Base-by-base conservation (phyloP, 53 echinoderm and acorn worm species). In the Stichopus horrens region DNA sequence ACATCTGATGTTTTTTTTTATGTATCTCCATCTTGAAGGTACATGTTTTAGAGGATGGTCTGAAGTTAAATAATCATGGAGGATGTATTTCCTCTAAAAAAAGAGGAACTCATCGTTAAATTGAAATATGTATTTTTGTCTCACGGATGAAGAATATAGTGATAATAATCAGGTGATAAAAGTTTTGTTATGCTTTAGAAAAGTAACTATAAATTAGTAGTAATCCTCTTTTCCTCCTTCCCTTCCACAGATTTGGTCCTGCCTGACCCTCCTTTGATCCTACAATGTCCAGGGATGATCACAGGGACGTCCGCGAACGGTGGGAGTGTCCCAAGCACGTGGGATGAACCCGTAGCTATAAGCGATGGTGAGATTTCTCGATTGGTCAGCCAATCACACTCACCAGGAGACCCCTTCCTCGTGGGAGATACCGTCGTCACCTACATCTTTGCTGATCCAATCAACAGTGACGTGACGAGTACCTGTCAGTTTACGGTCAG, bases 201-300 rank as follows among this genome's bases (percentile, higher is more conserved):
- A 1, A 2, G 37, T 37, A 2, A 37, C 37, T 37, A 37, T 1
- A 37, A 37, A 37, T 37, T 37, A 37, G 37, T 37, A 0, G 2
- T 37, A 37, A 37, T 37, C 37, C 37, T 37, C 37, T 37, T 37
- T 37, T 37, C 37, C 37, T 37, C 37, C 37, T 37, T 37, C 37
- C 37, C 1, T 37, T 37, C 1, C 2, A 37, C 65, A 83, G 83
- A 59, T 16, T 7, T 85, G 60, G 68, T 68, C 5, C 68, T 68
- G 14, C 82, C 82, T 21, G 65, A 68, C 67, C 76, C 92, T 14
- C 96, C 96, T 16, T 58, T 63, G 23, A 91, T 96, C 82, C 22
- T 37, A 5, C 55, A 76, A 73, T 96, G 96, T 71, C 96, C 96
- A 5, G 73, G 51, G 4, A 18, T 67, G 4, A 51, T 11, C 6